These are phyloP conservation scores for Aleadryas rufinucha DNA, from an alignment of 2,113 vertebrate genomes.

Conservation along the genomic window DNA sequence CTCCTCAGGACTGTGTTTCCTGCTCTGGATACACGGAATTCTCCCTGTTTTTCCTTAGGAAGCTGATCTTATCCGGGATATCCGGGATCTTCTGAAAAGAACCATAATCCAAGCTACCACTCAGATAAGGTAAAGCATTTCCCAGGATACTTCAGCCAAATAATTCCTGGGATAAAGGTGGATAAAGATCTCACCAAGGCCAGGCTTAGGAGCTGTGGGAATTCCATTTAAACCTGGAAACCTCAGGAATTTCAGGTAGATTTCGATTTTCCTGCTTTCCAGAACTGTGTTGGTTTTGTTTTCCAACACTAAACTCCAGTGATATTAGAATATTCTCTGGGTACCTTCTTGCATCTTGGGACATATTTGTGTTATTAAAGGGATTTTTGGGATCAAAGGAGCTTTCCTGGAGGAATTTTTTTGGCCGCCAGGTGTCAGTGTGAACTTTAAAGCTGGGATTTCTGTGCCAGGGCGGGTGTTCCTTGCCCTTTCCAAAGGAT, in stretches of 20 bases:
- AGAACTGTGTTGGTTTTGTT: neutral
- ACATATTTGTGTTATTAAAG: neutral
- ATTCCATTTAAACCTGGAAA: neutral
- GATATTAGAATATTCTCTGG: neutral
- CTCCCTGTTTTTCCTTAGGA: conserved; percentile 76
- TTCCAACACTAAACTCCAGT: neutral
- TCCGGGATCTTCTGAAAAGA: conserved; percentile 88
- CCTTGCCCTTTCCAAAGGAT: neutral
- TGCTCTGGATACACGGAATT: neutral
- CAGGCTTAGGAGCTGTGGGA: neutral
- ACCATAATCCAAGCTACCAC: conserved; percentile 78
- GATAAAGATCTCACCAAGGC: neutral
- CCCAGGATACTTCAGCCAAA: neutral
- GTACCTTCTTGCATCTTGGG: neutral
- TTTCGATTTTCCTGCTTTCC: neutral
- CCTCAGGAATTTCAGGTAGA: neutral
- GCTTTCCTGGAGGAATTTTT: neutral
- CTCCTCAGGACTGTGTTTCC: neutral
- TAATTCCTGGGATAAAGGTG: neutral
- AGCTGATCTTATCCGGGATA: conserved; percentile 83
- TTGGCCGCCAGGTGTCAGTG: neutral
- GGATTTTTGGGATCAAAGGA: neutral
- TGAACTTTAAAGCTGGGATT: neutral
- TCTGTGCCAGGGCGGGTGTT: neutral
- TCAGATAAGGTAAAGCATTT: conserved; percentile 84